phyloP scores from a whole-genome alignment of 2,797 vertebrate genomes.

The Myotis daubentonii region DNA sequence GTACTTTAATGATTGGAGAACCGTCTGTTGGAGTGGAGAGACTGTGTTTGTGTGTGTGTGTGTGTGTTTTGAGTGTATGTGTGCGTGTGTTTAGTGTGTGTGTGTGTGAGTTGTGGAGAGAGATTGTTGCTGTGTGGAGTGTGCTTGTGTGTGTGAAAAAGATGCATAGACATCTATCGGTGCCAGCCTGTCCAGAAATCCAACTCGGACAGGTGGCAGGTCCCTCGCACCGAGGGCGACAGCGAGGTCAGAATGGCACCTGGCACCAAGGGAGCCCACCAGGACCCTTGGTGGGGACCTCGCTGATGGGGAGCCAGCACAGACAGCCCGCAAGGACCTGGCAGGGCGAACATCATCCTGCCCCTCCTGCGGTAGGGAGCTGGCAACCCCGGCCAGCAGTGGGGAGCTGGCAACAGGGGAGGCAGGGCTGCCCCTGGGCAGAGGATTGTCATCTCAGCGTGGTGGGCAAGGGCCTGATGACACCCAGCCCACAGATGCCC shows the following conservation, averaged over 20 bases:
- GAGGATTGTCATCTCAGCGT: not conserved
- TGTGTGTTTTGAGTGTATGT: too few species aligned
- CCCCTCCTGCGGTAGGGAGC: not conserved
- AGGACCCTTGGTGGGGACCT: not conserved
- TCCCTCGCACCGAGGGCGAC: not conserved
- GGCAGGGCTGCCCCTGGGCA: not conserved
- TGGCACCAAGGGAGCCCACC: not conserved
- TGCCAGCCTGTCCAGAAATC: not conserved
- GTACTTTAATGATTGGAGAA: too few species aligned
- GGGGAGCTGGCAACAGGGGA: not conserved
- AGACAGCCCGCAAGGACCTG: not conserved
- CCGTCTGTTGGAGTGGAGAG: too few species aligned
- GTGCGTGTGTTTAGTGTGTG: too few species aligned
- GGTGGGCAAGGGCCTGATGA: not conserved
- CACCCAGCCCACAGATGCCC: not conserved
- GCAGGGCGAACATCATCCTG: not conserved
- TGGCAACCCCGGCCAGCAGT: not conserved
- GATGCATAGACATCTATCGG: fast-evolving
- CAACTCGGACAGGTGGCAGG: not conserved
- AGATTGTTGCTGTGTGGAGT: too few species aligned
- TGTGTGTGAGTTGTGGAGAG: too few species aligned
- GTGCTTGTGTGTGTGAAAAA: too few species aligned
- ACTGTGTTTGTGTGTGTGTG: too few species aligned
- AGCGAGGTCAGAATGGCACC: too few species aligned
- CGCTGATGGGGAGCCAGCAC: too few species aligned